A percentile compares a stretch with the other conserved stretches of the same genome.
Conservation (phyloP, 2,797 vertebrate genomes). For the Gymnocypris eckloni region DNA sequence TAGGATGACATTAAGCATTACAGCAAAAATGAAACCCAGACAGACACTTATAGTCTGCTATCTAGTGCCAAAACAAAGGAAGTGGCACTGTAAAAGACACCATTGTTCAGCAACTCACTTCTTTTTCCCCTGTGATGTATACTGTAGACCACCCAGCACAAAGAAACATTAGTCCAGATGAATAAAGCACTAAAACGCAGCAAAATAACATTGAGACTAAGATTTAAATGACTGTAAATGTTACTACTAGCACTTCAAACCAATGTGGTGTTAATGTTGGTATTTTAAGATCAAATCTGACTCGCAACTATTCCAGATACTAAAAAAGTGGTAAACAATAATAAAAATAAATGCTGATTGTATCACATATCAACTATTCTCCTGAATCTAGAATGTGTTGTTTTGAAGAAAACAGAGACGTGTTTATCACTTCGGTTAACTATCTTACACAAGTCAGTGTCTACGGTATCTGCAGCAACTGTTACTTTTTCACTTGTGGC, state of each 20-base stretch:
- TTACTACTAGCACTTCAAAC: background rate
- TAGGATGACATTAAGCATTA: constrained; percentile 29
- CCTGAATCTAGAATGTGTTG: constrained; percentile 28
- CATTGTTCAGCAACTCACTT: constrained; percentile 10
- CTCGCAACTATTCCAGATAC: background rate
- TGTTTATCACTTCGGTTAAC: constrained; percentile 54
- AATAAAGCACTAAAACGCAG: background rate
- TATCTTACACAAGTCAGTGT: constrained; percentile 55
- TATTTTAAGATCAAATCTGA: background rate
- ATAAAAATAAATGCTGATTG: background rate
- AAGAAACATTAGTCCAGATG: background rate
- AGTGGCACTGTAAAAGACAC: constrained; percentile 6
- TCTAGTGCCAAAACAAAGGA: constrained; percentile 48
- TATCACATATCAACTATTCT: constrained; percentile 22
- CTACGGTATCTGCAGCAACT: constrained; percentile 9
- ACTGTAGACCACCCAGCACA: constrained; percentile 2
- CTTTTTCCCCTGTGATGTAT: background rate
- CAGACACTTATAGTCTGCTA: constrained; percentile 40
- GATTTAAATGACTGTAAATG: background rate
- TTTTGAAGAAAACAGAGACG: constrained; percentile 47
- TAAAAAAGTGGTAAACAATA: constrained; percentile 6
- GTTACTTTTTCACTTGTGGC: constrained; percentile 35
- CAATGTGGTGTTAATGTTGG: background rate
- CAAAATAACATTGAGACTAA: background rate
- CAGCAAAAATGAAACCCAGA: constrained; percentile 32